A percentile compares a stretch with the other conserved stretches of the same genome.
Conservation (phyloP, 1,140 invertebrate species). For the Uloborus diversus region DNA sequence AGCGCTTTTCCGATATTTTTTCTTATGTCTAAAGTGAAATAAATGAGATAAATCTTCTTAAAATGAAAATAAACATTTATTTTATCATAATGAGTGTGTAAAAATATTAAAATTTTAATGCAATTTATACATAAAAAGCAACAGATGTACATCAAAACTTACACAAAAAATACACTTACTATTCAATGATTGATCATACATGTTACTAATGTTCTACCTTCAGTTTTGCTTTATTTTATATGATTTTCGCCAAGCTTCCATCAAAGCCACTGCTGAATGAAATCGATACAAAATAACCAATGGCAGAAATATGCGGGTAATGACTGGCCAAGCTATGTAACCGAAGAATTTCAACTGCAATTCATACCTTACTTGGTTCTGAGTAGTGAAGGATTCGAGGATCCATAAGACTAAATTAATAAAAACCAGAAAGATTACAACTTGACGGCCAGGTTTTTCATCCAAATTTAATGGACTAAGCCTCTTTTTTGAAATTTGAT, state of each 20-base stretch:
- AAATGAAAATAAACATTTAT: no score
- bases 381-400: slow-evolving; percentile 75
- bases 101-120: no score
- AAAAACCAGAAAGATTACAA: slow-evolving; percentile 76
- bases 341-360: slow-evolving; percentile 74
- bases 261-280: slow-evolving; percentile 75
- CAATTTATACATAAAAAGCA: no score
- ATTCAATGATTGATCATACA: no score
- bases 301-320: slow-evolving; percentile 74
- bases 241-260: slow-evolving; percentile 73
- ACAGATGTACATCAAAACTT: no score
- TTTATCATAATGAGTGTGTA: no score
- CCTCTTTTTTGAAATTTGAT: slow-evolving; percentile 53
- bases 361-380: slow-evolving; percentile 71
- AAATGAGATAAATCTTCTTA: no score
- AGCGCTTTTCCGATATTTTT: no score
- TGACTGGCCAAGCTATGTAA: slow-evolving; percentile 74
- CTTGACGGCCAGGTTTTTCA: slow-evolving; percentile 68
- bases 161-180: no score
- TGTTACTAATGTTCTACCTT: no score
- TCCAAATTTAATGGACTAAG: slow-evolving; percentile 44
- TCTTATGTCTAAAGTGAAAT: no score
- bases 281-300: slow-evolving; percentile 77
- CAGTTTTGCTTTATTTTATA: slow-evolving; percentile 50
- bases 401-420: slow-evolving; percentile 76